Percentiles rank a stretch among this genome's conserved stretches.
These are phyloP conservation scores for Pimephales promelas DNA, from an alignment of 2,113 vertebrate genomes.

Conservation along the genomic window DNA sequence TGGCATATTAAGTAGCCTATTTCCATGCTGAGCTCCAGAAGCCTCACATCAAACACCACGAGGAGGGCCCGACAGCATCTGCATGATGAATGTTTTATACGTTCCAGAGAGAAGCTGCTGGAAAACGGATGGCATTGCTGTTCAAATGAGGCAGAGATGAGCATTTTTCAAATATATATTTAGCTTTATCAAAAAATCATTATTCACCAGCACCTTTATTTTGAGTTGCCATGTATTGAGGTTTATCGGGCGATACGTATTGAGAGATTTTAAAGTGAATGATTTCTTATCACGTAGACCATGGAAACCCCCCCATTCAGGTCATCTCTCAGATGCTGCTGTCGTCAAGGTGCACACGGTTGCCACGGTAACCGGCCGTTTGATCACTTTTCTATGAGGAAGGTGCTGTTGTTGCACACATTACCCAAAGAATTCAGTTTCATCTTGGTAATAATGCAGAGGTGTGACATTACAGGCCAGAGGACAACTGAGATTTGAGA, in stretches of 20 bases:
- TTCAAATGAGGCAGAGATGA: neutral
- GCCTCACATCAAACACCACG: conserved; percentile 2
- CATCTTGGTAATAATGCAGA: neutral
- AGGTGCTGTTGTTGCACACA: conserved; percentile 35
- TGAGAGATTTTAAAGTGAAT: neutral
- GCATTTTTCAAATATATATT: neutral
- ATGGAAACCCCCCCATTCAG: conserved; percentile 17
- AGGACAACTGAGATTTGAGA: neutral
- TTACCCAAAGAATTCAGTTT: too few species aligned
- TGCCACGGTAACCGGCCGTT: conserved; percentile 62
- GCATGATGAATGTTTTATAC: neutral
- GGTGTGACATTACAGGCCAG: neutral
- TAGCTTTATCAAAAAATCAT: neutral
- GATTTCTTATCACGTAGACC: conserved; percentile 35
- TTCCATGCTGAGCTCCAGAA: conserved; percentile 48
- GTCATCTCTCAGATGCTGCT: conserved; percentile 48
- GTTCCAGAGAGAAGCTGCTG: neutral
- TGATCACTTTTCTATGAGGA: conserved; percentile 51
- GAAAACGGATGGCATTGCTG: neutral
- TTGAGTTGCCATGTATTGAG: neutral
- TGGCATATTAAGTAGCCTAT: conserved; percentile 47
- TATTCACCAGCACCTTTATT: too few species aligned
- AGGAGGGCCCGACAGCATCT: neutral
- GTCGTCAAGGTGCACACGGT: conserved; percentile 59
- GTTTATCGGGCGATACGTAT: neutral